Evolutionary conservation across 2,888 invertebrate genomes (phyloP).

Genomic region (Pseudoips prasinana): DNA sequence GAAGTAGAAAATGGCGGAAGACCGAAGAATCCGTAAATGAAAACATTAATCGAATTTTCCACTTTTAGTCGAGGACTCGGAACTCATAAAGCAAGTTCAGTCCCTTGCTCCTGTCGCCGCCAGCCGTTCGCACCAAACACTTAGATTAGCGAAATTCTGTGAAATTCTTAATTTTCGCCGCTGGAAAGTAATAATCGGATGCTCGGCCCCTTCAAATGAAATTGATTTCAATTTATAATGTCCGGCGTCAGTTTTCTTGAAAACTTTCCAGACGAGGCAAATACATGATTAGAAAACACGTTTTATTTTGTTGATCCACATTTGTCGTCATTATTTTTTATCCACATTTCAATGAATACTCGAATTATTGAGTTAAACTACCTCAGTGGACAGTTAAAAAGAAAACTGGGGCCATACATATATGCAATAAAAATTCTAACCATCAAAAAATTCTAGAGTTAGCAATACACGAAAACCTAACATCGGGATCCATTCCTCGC

Average conservation of each 20-base stretch:
- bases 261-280: slow-evolving; percentile 45
- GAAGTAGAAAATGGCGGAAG: slow-evolving; percentile 30
- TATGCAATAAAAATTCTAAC: too few relatives aligned
- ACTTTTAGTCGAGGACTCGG: slow-evolving; percentile 56
- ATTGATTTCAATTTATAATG: slow-evolving; percentile 53
- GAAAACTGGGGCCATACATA: too few relatives aligned
- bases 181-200: slow-evolving; percentile 53
- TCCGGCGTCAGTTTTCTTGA: slow-evolving; percentile 34
- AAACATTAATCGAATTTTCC: slow-evolving; percentile 61
- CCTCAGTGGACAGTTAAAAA: too few relatives aligned
- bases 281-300: slow-evolving; percentile 16
- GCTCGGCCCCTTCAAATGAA: slow-evolving; percentile 33
- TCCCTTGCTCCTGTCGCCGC: slow-evolving; percentile 48
- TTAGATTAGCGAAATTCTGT: slow-evolving; percentile 44
- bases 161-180: slow-evolving; percentile 57
- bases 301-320: too few relatives aligned
- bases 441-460: too few relatives aligned
- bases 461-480: too few relatives aligned
- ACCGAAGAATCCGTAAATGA: slow-evolving; percentile 37
- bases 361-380: too few relatives aligned
- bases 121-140: slow-evolving; percentile 45
- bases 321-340: too few relatives aligned
- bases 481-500: too few relatives aligned
- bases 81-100: slow-evolving; percentile 56
- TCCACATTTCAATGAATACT: too few relatives aligned